These are phyloP conservation scores for Hippopotamus amphibius DNA, from an alignment of 2,113 vertebrate species.

Conservation along the genomic window DNA sequence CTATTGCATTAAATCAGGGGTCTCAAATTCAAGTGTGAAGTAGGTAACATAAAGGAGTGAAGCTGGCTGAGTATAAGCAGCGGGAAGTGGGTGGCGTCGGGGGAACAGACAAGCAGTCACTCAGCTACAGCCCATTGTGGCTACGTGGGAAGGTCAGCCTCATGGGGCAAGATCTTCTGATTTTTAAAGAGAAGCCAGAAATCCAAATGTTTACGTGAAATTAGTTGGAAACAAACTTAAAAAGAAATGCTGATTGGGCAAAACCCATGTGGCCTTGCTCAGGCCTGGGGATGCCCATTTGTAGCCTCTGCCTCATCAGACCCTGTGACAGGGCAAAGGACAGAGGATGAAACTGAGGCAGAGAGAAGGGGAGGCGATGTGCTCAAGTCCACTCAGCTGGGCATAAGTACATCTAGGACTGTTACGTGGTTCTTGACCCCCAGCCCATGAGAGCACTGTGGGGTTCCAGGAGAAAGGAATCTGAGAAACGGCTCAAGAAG, in stretches of 20 bases:
- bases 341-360: background rate
- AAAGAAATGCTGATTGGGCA: background rate
- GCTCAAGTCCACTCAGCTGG: background rate
- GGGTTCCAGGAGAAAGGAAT: background rate
- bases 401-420: too few relatives aligned
- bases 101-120: background rate
- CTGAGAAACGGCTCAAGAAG: background rate
- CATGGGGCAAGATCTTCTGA: background rate
- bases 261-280: background rate
- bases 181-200: background rate
- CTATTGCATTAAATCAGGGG: background rate
- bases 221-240: background rate
- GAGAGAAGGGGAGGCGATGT: background rate
- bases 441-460: background rate
- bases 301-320: background rate
- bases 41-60: background rate
- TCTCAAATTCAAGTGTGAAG: background rate
- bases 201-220: background rate
- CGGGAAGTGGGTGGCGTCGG: accelerated
- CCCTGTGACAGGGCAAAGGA: accelerated
- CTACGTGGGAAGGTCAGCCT: background rate
- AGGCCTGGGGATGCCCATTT: accelerated
- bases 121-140: background rate
- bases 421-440: too few relatives aligned
- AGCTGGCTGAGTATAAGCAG: background rate